Evolutionary conservation across 2,888 invertebrate species (phyloP).

Genomic region (Epirrhoe alternata): DNA sequence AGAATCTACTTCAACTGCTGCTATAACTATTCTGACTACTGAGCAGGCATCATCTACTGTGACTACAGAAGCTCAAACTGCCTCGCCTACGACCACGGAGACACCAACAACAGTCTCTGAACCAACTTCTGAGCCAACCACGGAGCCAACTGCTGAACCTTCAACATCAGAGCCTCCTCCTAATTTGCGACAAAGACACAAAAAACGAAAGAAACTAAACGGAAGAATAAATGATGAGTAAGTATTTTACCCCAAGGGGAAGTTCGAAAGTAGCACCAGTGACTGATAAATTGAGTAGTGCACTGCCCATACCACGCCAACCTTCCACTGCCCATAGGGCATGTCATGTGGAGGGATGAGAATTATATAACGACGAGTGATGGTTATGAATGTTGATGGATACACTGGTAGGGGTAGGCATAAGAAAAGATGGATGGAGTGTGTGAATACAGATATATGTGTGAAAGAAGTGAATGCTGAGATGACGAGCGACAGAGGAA

Average conservation of each 20-base stretch:
- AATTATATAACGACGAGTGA: too few species aligned
- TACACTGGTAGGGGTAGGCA: too few species aligned
- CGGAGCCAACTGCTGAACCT: neutral
- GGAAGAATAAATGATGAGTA: conserved; percentile 9
- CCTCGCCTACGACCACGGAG: neutral
- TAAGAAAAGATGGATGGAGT: too few species aligned
- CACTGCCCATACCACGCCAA: too few species aligned
- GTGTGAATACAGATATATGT: too few species aligned
- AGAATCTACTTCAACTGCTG: conserved; percentile 2
- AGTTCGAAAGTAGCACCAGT: too few species aligned
- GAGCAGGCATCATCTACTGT: neutral
- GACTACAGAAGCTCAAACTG: conserved; percentile 7
- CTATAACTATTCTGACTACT: neutral
- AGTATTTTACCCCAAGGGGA: neutral
- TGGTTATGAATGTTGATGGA: too few species aligned
- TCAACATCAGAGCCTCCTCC: neutral
- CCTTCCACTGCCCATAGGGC: too few species aligned
- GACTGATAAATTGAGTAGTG: too few species aligned
- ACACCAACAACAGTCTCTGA: neutral
- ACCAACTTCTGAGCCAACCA: conserved; percentile 4
- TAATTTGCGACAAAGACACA: conserved; percentile 7
- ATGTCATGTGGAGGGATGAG: too few species aligned
- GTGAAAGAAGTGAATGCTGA: too few species aligned
- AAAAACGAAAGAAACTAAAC: conserved; percentile 13
- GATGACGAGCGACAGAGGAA: too few species aligned